These are phyloP conservation scores for Paraplagusia blochii DNA, from an alignment of 2,113 vertebrate genomes.

Conservation along the genomic window DNA sequence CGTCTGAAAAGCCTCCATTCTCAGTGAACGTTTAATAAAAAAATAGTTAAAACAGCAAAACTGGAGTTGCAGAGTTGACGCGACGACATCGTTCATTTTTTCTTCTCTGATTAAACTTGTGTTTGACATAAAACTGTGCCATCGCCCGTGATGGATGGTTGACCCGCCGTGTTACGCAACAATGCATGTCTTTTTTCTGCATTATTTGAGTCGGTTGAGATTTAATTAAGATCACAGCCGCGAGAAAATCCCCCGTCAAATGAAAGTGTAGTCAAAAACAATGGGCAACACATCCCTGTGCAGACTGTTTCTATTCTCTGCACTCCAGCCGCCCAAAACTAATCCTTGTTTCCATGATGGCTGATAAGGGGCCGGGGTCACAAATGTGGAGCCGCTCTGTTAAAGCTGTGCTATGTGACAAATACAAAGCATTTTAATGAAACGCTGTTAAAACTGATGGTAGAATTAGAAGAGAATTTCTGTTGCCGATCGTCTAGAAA, in stretches of 20 bases:
- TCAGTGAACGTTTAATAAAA: constrained; percentile 16
- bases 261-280: constrained; percentile 88
- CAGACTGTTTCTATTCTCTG: constrained; percentile 86
- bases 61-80: constrained; percentile 12
- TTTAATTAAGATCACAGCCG: constrained; percentile 98
- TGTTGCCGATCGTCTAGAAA: no score
- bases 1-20: constrained; percentile 52
- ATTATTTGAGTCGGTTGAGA: constrained; percentile 90
- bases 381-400: constrained; percentile 82
- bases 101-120: constrained; percentile 1
- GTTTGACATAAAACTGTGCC: constrained; percentile 7
- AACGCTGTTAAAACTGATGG: no score
- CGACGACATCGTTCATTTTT: constrained; percentile 27
- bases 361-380: constrained; percentile 79
- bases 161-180: constrained; percentile 86
- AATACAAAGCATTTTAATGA: constrained; percentile 66
- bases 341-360: constrained; percentile 90
- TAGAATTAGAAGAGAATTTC: no score
- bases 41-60: constrained; percentile 11
- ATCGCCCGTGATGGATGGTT: constrained; percentile 68
- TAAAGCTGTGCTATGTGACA: constrained; percentile 80
- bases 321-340: constrained; percentile 83
- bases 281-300: constrained; percentile 83
- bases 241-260: constrained; percentile 90
- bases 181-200: constrained; percentile 84